Evolutionary conservation across 2,113 vertebrate genomes (phyloP).

Genomic region (Brachyistius frenatus): DNA sequence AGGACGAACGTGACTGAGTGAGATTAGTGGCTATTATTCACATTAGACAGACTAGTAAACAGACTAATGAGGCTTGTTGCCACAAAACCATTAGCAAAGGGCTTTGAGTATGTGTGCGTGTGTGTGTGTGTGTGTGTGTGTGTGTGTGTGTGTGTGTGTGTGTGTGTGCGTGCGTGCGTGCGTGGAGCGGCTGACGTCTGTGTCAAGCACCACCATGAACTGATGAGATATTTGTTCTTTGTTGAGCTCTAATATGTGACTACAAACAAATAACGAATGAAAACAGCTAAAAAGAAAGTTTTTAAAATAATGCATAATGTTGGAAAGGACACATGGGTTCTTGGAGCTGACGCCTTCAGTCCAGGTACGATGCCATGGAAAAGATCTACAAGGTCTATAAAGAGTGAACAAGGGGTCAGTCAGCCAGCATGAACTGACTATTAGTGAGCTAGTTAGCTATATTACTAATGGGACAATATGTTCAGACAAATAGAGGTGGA

Average conservation of each 20-base stretch:
- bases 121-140: conserved; percentile 12
- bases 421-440: no score
- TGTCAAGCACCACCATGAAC: conserved; percentile 66
- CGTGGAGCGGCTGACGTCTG: conserved; percentile 39
- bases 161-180: conserved; percentile 11
- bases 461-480: neutral
- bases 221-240: conserved; percentile 37
- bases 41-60: conserved; percentile 30
- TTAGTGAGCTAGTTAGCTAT: neutral
- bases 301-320: neutral
- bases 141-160: conserved; percentile 15
- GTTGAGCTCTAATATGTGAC: neutral
- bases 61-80: conserved; percentile 68
- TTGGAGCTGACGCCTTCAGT: no score
- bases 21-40: conserved; percentile 36
- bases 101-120: conserved; percentile 11
- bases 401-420: no score
- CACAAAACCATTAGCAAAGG: conserved; percentile 28
- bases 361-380: no score
- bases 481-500: no score
- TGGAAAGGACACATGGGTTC: no score
- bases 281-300: neutral
- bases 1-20: conserved; percentile 13
- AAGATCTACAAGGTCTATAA: no score
- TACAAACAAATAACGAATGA: neutral